phyloP scores from a whole-genome alignment of 2,113 vertebrate species.

The Triplophysa rosa region DNA sequence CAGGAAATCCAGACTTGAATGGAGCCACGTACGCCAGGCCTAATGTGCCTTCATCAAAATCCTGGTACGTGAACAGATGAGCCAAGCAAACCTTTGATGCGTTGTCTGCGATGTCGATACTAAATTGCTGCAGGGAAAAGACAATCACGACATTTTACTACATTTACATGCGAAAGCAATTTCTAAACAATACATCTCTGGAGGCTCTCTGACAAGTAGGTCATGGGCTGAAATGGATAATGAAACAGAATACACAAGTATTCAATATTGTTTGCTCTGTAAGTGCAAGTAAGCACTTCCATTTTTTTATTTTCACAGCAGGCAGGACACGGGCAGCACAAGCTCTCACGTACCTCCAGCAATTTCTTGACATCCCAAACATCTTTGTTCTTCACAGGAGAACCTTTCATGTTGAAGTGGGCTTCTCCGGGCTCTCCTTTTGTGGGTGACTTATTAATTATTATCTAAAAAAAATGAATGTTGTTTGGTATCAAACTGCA shows the following conservation, averaged over 20 bases:
- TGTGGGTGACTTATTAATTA: conserved; percentile 84
- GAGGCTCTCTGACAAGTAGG: background rate
- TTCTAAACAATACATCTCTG: background rate
- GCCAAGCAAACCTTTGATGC: conserved; percentile 91
- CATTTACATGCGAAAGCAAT: background rate
- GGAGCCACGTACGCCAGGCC: conserved; percentile 95
- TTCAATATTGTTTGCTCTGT: background rate
- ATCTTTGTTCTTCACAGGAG: conserved; percentile 78
- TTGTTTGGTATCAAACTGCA: background rate
- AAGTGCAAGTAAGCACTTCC: background rate
- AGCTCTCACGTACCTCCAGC: conserved; percentile 78
- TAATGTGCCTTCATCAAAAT: conserved; percentile 94
- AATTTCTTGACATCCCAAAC: conserved; percentile 95
- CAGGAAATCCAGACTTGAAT: conserved; percentile 81
- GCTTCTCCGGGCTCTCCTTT: conserved; percentile 48
- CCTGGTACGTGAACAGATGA: conserved; percentile 97
- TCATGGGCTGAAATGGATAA: background rate
- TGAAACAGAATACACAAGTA: background rate
- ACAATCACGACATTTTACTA: background rate
- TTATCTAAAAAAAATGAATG: conserved; percentile 75
- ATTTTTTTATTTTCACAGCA: background rate
- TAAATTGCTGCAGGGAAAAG: conserved; percentile 85
- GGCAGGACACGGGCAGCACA: background rate
- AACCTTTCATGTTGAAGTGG: conserved; percentile 93
- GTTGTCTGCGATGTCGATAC: conserved; percentile 88